Evolutionary conservation across 2,797 vertebrate genomes (phyloP), one percentile per base, ranked within the genome.

Genomic region (Myoxocephalus aenaeus): DNA sequence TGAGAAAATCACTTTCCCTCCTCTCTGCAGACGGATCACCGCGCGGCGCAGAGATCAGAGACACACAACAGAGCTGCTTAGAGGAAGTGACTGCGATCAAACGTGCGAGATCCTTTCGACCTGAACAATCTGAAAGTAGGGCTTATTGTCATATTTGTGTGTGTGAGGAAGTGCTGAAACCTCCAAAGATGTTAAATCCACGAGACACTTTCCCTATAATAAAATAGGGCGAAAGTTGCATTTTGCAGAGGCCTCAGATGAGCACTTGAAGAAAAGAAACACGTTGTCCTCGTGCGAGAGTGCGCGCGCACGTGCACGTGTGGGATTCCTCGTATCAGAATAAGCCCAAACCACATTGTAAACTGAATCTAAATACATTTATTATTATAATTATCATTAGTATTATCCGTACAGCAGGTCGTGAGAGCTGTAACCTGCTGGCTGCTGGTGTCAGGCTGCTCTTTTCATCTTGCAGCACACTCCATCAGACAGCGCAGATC

Each of bases 391-490:
- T 36, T 32, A 15, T 29, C 42, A 48, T 32, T 46, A 9, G 32
- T 64, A 32, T 63, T 34, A 46, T 66, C 29, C 57, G 48, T 73
- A 29, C 65, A 65, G 67, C 58, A 20, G 82, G 73, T 91, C 75
- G 38, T 54, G 83, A 14, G 65, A 64, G 64, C 83, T 75, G 63
- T 73, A 83, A 90, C 86, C 82, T 72, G 77, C 58, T 58, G 67
- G 65, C 81, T 81, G 82, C 29, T 44, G 54, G 80, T 92, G 89
- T 91, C 92, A 88, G 42, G 90, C 86, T 92, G 92, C 90, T 94
- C 92, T 89, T 92, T 90, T 95, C 88, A 90, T 94, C 87, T 69
- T 85, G 92, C 86, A 8, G 82, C 85, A 80, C 92, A 92, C 94
- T 94, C 93, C 95, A 86, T 92, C 87, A 89, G 91, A 90, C 91